Evolutionary conservation across 2,797 vertebrate genomes (phyloP).

Genomic region (Argentina silus): DNA sequence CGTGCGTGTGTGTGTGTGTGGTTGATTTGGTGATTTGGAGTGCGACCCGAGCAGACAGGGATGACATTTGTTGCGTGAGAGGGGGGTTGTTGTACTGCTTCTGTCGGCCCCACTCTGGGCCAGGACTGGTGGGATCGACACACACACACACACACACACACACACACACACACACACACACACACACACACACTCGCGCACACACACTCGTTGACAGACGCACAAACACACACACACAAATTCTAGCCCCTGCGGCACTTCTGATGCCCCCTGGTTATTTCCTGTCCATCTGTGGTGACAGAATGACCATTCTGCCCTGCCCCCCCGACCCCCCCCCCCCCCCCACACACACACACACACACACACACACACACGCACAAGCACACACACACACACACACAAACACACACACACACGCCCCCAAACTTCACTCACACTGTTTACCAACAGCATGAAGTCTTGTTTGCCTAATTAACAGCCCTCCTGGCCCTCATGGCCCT

Average conservation of each 20-base stretch:
- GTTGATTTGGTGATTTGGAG: conserved; percentile 71
- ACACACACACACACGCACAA: conserved; percentile 35
- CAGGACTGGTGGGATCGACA: conserved; percentile 1
- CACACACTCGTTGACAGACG: conserved; percentile 28
- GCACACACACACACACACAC: conserved; percentile 35
- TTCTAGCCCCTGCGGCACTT: conserved; percentile 61
- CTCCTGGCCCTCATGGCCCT: conserved; percentile 12
- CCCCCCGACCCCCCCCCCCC: conserved; percentile 54
- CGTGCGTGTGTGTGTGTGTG: conserved; percentile 3
- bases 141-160: conserved; percentile 20
- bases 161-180: conserved; percentile 15
- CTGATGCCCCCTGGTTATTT: conserved; percentile 68
- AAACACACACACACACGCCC: conserved; percentile 34
- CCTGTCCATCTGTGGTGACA: conserved; percentile 80
- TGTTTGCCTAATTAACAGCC: conserved; percentile 69
- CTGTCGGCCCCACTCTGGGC: conserved; percentile 47
- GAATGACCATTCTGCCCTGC: conserved; percentile 74
- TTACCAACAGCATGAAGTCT: conserved; percentile 53
- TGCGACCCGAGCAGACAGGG: conserved; percentile 66
- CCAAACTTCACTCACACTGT: background rate
- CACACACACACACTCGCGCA: conserved; percentile 8
- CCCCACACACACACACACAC: conserved; percentile 36
- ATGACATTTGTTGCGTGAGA: conserved; percentile 77
- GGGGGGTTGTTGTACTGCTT: conserved; percentile 56
- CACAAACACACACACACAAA: conserved; percentile 39